A percentile compares a stretch with the other conserved stretches of the same genome.
Conservation (phyloP, 2,113 vertebrate genomes). For the Bos indicus region DNA sequence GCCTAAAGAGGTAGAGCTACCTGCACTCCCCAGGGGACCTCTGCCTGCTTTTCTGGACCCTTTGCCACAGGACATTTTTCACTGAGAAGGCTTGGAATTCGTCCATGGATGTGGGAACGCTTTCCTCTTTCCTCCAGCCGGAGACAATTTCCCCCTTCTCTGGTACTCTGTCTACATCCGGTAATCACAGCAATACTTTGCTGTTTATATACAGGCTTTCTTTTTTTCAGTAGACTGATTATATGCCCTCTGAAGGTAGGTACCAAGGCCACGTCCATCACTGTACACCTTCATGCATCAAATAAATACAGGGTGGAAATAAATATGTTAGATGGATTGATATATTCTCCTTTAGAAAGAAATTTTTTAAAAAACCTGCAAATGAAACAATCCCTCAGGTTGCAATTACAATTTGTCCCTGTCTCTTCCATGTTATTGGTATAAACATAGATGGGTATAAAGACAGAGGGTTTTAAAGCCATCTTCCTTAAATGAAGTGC, state of each 20-base stretch:
- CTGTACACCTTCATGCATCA: not conserved
- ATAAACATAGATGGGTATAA: not conserved
- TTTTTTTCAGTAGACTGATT: not conserved
- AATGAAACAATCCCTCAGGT: not conserved
- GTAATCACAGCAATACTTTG: not conserved
- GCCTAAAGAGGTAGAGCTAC: not conserved
- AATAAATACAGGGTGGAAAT: not conserved
- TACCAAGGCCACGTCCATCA: not conserved
- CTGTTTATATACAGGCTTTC: not conserved
- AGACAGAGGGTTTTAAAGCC: not conserved
- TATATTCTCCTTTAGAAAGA: not conserved
- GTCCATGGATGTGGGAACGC: fast-evolving
- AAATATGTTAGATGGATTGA: not conserved
- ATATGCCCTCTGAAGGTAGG: not conserved
- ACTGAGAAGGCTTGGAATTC: not conserved
- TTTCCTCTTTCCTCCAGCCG: not conserved
- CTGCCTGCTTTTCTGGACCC: not conserved
- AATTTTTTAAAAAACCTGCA: not conserved
- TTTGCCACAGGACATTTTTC: not conserved
- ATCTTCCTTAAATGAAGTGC: not conserved
- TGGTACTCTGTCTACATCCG: too few relatives aligned
- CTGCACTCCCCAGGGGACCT: not conserved
- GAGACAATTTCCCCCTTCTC: not conserved
- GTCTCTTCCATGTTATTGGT: not conserved
- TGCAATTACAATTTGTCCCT: not conserved